These are phyloP conservation scores for Hirtodrosophila cameraria DNA, from an alignment of 2,888 invertebrate genomes.

Conservation along the genomic window DNA sequence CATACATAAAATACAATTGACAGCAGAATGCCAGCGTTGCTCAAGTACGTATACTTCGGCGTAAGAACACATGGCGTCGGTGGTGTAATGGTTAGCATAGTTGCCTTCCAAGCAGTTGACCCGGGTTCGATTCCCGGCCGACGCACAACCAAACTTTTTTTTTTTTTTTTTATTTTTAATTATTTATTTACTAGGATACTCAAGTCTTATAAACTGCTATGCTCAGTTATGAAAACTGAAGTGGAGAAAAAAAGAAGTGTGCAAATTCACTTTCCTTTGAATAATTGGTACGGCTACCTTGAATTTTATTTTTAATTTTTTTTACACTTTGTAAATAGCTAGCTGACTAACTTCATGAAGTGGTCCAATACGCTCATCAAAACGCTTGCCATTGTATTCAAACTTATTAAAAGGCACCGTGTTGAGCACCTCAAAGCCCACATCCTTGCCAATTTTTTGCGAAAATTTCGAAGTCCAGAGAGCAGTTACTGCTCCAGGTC, in stretches of 20 bases:
- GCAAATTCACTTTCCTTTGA: too few relatives aligned
- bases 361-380: conserved; percentile 85
- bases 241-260: too few relatives aligned
- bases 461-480: conserved; percentile 87
- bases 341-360: conserved; percentile 60
- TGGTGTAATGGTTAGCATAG: conserved; percentile 84
- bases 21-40: not conserved
- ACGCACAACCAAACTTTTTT: conserved; percentile 71
- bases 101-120: conserved; percentile 84
- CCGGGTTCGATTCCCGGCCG: conserved; percentile 84
- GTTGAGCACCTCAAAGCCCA: conserved; percentile 86
- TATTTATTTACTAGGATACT: too few relatives aligned
- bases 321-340: conserved; percentile 43
- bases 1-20: conserved; percentile 1
- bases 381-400: conserved; percentile 86
- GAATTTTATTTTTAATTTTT: not conserved
- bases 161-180: conserved; percentile 10
- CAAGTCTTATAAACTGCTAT: too few relatives aligned
- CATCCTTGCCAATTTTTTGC: conserved; percentile 86
- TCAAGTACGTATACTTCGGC: not conserved
- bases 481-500: conserved; percentile 85
- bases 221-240: too few relatives aligned
- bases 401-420: conserved; percentile 85
- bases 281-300: too few relatives aligned
- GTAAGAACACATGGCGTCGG: conserved; percentile 54